phyloP scores from a whole-genome alignment of 2,113 vertebrate species.

The Elanus axillaris region DNA sequence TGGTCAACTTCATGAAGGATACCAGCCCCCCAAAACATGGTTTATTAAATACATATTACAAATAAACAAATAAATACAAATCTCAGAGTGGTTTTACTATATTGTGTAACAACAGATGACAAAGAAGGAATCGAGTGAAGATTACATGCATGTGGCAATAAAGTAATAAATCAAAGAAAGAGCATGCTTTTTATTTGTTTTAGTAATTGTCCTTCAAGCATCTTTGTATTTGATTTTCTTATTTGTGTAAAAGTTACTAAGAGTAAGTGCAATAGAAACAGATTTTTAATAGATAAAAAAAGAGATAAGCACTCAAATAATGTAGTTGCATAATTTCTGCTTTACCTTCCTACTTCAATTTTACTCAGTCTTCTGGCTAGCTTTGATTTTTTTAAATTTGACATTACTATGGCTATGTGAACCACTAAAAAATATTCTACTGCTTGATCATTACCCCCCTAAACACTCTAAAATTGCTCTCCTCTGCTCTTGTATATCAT shows the following conservation, averaged over 20 bases:
- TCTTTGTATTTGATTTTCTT: not conserved
- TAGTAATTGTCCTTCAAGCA: not conserved
- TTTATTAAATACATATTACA: not conserved
- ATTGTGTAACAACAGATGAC: not conserved
- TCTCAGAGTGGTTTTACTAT: not conserved
- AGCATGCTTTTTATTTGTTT: not conserved
- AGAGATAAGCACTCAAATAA: not conserved
- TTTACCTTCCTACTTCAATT: not conserved
- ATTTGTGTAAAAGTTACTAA: not conserved
- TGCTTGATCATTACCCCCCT: not conserved
- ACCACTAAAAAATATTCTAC: not conserved
- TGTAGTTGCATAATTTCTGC: not conserved
- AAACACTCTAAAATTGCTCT: not conserved
- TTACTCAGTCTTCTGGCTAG: not conserved
- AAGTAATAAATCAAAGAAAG: not conserved
- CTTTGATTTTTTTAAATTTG: not conserved
- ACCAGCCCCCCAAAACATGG: rapidly evolving
- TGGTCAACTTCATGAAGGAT: not conserved
- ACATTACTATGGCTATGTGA: not conserved
- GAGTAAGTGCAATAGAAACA: not conserved
- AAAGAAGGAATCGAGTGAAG: not conserved
- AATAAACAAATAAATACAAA: not conserved
- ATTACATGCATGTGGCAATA: not conserved
- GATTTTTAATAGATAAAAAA: not conserved
- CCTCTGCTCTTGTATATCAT: not conserved